Evolutionary conservation across 23 tunicate species (phyloP), one percentile per base, ranked within the genome.

Genomic region (Halocynthia roretzi): DNA sequence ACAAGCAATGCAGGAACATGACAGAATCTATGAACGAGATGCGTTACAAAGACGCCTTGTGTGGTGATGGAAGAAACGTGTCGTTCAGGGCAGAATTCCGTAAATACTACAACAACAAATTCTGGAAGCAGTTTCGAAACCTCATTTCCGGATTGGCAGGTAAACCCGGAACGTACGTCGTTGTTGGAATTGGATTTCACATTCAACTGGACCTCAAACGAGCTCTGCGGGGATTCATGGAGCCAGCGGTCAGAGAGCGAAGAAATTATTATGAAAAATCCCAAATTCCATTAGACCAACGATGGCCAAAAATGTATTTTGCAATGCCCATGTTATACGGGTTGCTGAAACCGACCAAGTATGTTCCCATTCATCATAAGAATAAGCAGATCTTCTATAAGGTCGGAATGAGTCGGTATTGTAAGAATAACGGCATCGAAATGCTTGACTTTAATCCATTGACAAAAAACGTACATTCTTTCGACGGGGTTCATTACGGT

Each of bases 401-500:
- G 55, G 22, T 31, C 57, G 56, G 58, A 10, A 81, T 81, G 85
- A 22, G 53, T 14, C 5, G 54, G 7, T 81, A 83, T 65, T 83
- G 82, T 51, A 49, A 54, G 69, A 49, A 50, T 51, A 65, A 58
- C 40, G 49, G 44, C 14, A 83, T 83, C 50, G 23, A 31, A 7
- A 60, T 83, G 7, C 57, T 83, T 19, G 82, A 83, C 68, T 83
- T 83, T 63, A 82, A 53, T 12, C 69, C 53, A 17, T 58, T 83
- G 19, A 76, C 71, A 7, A 22, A 68, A 17, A 67, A 83, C 23
- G 82, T 77, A 7, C 68, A 51, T 70, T 53, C 84, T 12, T 83
- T 54, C 52, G 87, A 83, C 52, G 87, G 87, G 10, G 75, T 77
- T 12, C 87, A 83, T 83, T 83, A 83, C 55, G 87, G 75, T 15